Evolutionary conservation across 2,888 invertebrate genomes (phyloP).

Genomic region (Amblyjoppa fuscipennis): DNA sequence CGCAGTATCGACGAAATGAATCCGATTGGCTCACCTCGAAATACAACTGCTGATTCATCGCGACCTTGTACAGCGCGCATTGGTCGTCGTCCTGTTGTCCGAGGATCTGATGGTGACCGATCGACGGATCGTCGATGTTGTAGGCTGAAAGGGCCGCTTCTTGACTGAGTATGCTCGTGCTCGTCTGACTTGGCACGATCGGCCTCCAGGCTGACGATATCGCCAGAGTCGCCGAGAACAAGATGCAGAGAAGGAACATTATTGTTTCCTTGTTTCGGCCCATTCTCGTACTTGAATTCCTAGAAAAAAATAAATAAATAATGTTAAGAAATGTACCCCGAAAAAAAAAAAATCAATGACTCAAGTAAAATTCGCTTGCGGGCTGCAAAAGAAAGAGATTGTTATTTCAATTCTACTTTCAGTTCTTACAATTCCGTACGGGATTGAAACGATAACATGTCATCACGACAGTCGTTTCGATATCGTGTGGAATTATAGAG

Average conservation of each 20-base stretch:
- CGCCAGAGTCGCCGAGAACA: slow-evolving; percentile 68
- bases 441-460: no score
- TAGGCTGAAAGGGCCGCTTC: slow-evolving; percentile 70
- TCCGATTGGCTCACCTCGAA: slow-evolving; percentile 82
- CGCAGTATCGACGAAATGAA: neutral
- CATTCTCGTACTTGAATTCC: slow-evolving; percentile 63
- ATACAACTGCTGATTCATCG: slow-evolving; percentile 89
- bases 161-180: slow-evolving; percentile 77
- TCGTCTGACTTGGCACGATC: slow-evolving; percentile 72
- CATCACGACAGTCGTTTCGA: no score
- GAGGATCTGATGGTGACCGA: slow-evolving; percentile 71
- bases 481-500: no score
- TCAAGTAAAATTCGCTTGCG: neutral
- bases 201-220: slow-evolving; percentile 80
- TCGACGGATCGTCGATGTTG: slow-evolving; percentile 69
- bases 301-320: slow-evolving; percentile 18
- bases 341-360: neutral
- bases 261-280: slow-evolving; percentile 60
- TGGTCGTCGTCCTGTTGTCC: slow-evolving; percentile 85
- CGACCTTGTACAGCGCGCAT: slow-evolving; percentile 90
- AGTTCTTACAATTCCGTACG: no score
- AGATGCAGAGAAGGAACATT: slow-evolving; percentile 63
- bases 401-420: no score
- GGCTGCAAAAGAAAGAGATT: no score
- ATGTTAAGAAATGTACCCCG: no score